phyloP scores from a whole-genome alignment of 35 echinoderm and acorn worm genomes.

The Heliocidaris erythrogramma region DNA sequence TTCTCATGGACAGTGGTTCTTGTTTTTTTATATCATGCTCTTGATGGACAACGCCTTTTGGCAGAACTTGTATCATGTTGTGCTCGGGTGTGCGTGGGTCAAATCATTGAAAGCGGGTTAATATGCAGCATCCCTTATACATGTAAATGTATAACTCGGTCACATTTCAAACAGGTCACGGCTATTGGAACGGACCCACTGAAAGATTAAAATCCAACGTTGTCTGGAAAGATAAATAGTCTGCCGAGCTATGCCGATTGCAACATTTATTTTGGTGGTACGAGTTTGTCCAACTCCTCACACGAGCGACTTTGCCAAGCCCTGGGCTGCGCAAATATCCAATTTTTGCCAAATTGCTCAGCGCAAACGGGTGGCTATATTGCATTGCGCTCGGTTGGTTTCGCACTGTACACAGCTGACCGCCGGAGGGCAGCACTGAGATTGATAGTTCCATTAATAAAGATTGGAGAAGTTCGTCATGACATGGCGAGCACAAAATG shows the following conservation, averaged over 20 bases:
- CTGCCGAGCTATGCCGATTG: not conserved
- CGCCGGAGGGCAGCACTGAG: conserved; percentile 12
- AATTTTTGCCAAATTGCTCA: not conserved
- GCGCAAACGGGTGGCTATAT: not conserved
- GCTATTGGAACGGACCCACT: not conserved
- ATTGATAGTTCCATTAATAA: conserved; percentile 35
- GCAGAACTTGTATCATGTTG: not conserved
- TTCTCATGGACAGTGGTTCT: not conserved
- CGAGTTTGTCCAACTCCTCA: not conserved
- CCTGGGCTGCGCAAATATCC: conserved; percentile 14
- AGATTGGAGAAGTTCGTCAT: conserved; percentile 10
- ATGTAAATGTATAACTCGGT: not conserved
- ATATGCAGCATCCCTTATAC: not conserved
- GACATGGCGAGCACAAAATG: conserved; percentile 9
- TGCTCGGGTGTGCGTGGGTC: not conserved
- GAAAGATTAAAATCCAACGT: not conserved
- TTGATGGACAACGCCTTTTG: not conserved
- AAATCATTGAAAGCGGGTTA: not conserved
- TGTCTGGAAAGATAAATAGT: not conserved
- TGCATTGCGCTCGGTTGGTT: conserved; percentile 15
- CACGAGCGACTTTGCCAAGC: not conserved
- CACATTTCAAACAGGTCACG: not conserved
- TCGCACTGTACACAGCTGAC: conserved; percentile 42
- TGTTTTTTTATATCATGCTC: not conserved
- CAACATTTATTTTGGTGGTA: not conserved